Evolutionary conservation across 92 coral and sea anemone species (phyloP), one percentile per base, ranked within the genome.

Genomic region (Muricea muricata): DNA sequence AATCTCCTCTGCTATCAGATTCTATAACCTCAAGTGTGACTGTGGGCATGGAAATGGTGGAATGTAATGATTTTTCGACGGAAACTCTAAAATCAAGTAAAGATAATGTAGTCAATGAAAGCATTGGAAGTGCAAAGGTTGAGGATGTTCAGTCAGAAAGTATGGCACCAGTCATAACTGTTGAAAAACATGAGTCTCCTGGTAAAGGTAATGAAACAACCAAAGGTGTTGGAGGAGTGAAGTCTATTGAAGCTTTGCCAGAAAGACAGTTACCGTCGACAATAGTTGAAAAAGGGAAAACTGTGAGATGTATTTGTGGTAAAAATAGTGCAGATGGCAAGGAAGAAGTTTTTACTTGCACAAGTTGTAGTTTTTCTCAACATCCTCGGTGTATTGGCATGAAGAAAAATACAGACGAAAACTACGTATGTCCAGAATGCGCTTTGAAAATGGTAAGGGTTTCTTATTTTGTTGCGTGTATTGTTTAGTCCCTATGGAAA

Each of bases 301-400:
- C 69, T 84, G 90, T 79, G 75, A 90, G 83, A 42, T 94, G 98
- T 47, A 54, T 93, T 61, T 95, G 98, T 81, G 98, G 98, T 7
- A 77, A 25, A 28, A 89, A 42, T 74, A 69, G 57, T 1, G 87
- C 89, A 0, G 73, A 66, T 39, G 26, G 1, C 15, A 21, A 28
- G 63, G 93, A 85, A n/a, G 78, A 54, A 24, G 75, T 93, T 20
- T 48, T 93, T 67, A 66, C 88, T 75, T 95, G 98, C 78, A 68
- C 69, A 12, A 68, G 68, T 7, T 94, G 98, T 73, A 45, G 84
- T 21, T 85, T 80, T n/a, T 73, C 82, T 45, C 86, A 91, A 37
- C 98, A 94, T 81, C 84, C 92, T 30, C 42, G 39, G 23, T 94
- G 98, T 40, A 83, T 94, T 69, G 86, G 84, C 25, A 17, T 33